Base-by-base conservation (phyloP, 2,888 invertebrate species). In the Drosophila lacicola region DNA sequence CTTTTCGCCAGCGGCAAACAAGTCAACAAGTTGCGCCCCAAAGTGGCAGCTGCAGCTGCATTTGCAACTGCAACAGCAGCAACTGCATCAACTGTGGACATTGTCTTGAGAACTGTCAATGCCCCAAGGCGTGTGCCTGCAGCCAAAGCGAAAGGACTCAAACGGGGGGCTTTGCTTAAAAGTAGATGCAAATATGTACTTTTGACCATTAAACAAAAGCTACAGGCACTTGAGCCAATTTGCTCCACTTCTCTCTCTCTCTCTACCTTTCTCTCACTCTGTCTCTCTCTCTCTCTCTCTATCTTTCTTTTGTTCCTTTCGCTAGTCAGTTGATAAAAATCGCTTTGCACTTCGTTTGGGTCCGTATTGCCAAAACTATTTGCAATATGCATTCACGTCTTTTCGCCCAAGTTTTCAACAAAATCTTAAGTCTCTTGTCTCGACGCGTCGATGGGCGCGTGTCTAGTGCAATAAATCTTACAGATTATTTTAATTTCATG, bases 401-500 rank as follows among this genome's bases (percentile, higher is more conserved):
- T 44, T 37, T 29, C 8, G 37, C 19, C 50, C 41, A 37, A 19
- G 14, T 45, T 42, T 45, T 14, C 39, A 21, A 9, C 46, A 41
- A 19, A 33, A 41, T 42, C 17, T 42, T 3, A 14, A 44, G 57
- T 14, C 64, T 34, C 25, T 13, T 37, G 49, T 58, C 60, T 37
- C n/a, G 54, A 47, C 58, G 54, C 37, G 44, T 70, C 70, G 50
- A 68, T 70, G 56, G 55, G 45, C 41, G 45, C 60, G 50, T 49
- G 49, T 60, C 67, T 65, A 57, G 50, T 56, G 82, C 80, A 70
- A 85, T 85, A 89, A 85, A 85, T 85, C 88, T 82, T 73, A 45
- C 58, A 85, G 85, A 85, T 85, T 85, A 89, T 89, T 85, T 85
- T 85, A 89, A 85, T 85, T 85, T 89, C 80, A 82, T 85, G 86